phyloP scores from a whole-genome alignment of 2,888 invertebrate genomes.

The Patella ulyssiponensis region DNA sequence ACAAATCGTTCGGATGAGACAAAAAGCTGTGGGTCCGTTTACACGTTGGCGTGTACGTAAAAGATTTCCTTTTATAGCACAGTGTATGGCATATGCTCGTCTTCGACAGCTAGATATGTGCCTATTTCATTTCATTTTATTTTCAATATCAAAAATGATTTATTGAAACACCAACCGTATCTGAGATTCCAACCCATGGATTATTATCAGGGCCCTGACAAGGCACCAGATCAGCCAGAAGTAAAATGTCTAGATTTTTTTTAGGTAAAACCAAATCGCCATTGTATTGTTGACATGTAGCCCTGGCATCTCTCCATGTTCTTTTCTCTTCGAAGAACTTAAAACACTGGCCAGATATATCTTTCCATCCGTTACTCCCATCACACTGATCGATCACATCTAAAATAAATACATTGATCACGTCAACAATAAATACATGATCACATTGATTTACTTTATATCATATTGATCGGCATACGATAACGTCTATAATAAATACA shows the following conservation, averaged over 20 bases:
- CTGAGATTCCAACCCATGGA: slow-evolving; percentile 54
- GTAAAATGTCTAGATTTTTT: slow-evolving; percentile 30
- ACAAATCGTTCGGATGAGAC: too few species aligned
- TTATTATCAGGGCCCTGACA: slow-evolving; percentile 42
- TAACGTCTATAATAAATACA: neutral
- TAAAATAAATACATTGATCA: slow-evolving; percentile 22
- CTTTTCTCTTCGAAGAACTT: slow-evolving; percentile 43
- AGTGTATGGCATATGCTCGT: too few species aligned
- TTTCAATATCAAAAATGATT: neutral
- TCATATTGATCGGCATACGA: too few species aligned
- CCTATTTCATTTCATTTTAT: too few species aligned
- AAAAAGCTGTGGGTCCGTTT: too few species aligned
- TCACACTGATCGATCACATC: slow-evolving; percentile 50
- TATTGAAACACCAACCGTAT: slow-evolving; percentile 42
- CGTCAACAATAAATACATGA: neutral
- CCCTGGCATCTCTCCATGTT: slow-evolving; percentile 49
- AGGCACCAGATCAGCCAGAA: slow-evolving; percentile 39
- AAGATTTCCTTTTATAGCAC: too few species aligned
- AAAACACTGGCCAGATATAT: slow-evolving; percentile 43
- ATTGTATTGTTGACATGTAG: slow-evolving; percentile 42
- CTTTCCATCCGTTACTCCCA: slow-evolving; percentile 47
- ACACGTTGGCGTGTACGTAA: too few species aligned
- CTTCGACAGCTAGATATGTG: too few species aligned
- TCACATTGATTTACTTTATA: neutral
- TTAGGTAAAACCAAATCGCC: slow-evolving; percentile 43